phyloP scores from a whole-genome alignment of 2,113 vertebrate species.

The Elanus axillaris region DNA sequence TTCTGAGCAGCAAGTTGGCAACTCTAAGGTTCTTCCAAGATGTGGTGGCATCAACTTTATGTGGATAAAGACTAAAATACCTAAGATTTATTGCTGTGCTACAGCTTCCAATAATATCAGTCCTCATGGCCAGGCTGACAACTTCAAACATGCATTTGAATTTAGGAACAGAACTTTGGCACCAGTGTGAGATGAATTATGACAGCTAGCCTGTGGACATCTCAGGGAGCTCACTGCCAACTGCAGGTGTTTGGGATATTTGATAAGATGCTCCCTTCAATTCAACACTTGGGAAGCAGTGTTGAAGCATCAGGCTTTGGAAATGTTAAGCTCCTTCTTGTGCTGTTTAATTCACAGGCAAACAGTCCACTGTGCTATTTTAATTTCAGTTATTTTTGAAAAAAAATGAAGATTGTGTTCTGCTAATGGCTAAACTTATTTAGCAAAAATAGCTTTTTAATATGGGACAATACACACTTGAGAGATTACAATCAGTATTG shows the following conservation, averaged over 20 bases:
- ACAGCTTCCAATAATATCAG: neutral
- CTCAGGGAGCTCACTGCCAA: neutral
- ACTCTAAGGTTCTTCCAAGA: neutral
- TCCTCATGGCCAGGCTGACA: neutral
- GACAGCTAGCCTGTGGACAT: neutral
- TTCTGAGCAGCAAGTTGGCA: neutral
- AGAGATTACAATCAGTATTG: neutral
- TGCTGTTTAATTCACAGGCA: neutral
- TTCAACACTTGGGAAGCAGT: neutral
- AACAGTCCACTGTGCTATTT: neutral
- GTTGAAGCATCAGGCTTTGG: neutral
- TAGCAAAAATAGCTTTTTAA: conserved; percentile 1
- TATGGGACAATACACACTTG: neutral
- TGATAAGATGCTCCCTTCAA: neutral
- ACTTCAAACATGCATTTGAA: neutral
- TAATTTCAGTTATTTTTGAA: neutral
- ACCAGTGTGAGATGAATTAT: neutral
- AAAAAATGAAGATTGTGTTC: neutral
- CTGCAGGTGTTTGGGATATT: neutral
- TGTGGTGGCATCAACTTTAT: neutral
- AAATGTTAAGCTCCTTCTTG: neutral
- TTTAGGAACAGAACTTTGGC: neutral
- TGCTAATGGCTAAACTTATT: neutral
- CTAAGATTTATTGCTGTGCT: neutral
- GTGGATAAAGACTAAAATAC: neutral